Base-by-base conservation (phyloP, 2,888 invertebrate species). In the Deroplatys truncata region DNA sequence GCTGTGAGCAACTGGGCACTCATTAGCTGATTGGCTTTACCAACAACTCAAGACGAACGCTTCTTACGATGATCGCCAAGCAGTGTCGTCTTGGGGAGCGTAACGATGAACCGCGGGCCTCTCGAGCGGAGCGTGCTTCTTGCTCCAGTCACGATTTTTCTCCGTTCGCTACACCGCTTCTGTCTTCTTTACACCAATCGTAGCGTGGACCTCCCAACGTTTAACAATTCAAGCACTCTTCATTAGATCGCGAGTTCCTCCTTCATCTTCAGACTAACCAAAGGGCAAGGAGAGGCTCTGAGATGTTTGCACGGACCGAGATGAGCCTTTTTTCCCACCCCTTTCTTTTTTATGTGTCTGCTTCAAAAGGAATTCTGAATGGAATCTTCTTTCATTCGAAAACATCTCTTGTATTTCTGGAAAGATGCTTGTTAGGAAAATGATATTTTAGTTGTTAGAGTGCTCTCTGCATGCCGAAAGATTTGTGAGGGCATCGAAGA, bases 11-110 rank as follows among this genome's bases (percentile, higher is more conserved):
- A 87, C 28, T 82, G 87, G 56, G 35, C 31, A 87, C 87, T 87
- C 87, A 87, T 87, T 87, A 87, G 87, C 87, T 87, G 87, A 87
- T 87, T 87, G 56, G 56, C 56, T 72, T 72, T 72, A 25, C 20
- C 16, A 72, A 72, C 20, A 7, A 25, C 56, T 72, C 56, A 72
- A 72, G 56, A 72, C 56, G 25, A 72, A 72, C 56, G 56, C 56
- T 72, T 72, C 56, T 72, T 72, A 72, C 25, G 56, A 72, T 72
- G 56, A 72, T 20, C 56, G 56, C 16, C 56, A 49, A 15, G 15
- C 49, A 31, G 5, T 10, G 49, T 56, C 8, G 56, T 72, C 56
- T 72, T 16, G 16, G 56, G 56, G 56, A 72, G 56, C 56, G 25
- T 72, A 20, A 72, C 56, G 56, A 72, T 72, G 20, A 72, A 72